Evolutionary conservation across 2,797 vertebrate genomes (phyloP).

Genomic region (Hydrocynus forskahlii): DNA sequence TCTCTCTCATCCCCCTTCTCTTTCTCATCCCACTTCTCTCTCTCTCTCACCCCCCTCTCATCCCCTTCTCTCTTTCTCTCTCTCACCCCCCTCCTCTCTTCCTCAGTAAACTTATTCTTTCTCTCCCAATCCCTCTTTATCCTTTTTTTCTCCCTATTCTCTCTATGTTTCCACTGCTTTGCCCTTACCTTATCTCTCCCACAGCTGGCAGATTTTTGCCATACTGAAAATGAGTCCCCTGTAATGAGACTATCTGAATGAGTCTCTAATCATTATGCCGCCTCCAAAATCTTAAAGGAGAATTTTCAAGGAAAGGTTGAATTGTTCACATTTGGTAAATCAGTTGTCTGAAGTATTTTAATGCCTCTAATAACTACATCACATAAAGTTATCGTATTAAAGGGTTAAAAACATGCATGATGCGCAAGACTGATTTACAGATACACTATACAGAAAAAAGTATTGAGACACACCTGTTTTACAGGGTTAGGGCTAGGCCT

Average conservation of each 20-base stretch:
- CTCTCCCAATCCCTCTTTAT: background rate
- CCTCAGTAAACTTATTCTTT: background rate
- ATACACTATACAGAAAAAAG: too few relatives aligned
- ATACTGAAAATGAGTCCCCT: background rate
- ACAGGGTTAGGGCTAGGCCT: too few relatives aligned
- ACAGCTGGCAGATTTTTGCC: slow-evolving; percentile 4
- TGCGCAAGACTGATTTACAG: too few relatives aligned
- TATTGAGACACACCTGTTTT: too few relatives aligned
- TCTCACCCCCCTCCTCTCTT: background rate
- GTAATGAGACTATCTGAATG: slow-evolving; percentile 7
- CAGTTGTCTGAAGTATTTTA: too few relatives aligned
- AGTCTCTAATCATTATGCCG: background rate
- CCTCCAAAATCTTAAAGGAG: too few relatives aligned
- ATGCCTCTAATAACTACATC: too few relatives aligned
- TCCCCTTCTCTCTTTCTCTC: background rate
- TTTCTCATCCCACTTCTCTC: background rate
- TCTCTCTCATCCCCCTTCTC: background rate
- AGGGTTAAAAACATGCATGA: too few relatives aligned
- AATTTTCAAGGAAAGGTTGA: too few relatives aligned
- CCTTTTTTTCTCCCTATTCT: background rate
- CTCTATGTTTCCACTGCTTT: background rate
- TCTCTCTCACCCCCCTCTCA: background rate
- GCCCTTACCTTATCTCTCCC: background rate
- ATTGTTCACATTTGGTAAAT: too few relatives aligned
- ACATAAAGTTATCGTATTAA: too few relatives aligned